Conservation (phyloP, 1,140 invertebrate genomes). For the Melitaea cinxia region DNA sequence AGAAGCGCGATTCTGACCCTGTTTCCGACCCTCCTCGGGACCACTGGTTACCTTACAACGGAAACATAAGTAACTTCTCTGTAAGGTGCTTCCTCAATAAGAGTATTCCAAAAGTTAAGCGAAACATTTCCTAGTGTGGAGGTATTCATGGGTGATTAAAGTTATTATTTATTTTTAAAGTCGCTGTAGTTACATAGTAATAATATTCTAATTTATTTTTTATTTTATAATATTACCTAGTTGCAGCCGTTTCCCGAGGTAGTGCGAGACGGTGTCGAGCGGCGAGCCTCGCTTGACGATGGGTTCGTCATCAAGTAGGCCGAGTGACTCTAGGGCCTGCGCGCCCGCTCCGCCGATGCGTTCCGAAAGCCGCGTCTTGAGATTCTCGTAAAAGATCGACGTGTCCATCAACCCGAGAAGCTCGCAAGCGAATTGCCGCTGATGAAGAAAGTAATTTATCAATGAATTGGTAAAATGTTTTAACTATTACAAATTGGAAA, state of each 20-base stretch:
- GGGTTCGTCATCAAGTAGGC: slow-evolving; percentile 91
- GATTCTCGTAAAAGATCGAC: slow-evolving; percentile 96
- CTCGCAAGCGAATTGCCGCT: slow-evolving; percentile 93
- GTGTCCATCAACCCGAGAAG: slow-evolving; percentile 91
- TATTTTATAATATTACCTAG: slow-evolving; percentile 86
- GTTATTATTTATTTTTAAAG: too few species aligned
- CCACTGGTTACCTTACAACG: too few species aligned
- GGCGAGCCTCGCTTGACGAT: slow-evolving; percentile 93
- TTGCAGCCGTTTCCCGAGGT: slow-evolving; percentile 92
- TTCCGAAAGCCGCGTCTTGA: slow-evolving; percentile 91
- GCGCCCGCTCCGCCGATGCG: slow-evolving; percentile 87
- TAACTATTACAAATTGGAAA: too few species aligned
- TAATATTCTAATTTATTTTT: too few species aligned
- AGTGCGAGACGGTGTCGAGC: slow-evolving; percentile 95
- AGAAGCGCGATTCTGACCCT: too few species aligned
- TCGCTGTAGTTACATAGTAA: too few species aligned
- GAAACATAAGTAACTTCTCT: too few species aligned
- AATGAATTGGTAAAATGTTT: neutral
- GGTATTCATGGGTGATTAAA: too few species aligned
- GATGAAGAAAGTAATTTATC: slow-evolving; percentile 23
- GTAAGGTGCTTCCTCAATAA: too few species aligned
- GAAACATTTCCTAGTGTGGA: too few species aligned
- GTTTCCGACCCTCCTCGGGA: too few species aligned
- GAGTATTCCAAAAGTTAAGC: too few species aligned
- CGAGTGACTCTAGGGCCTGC: slow-evolving; percentile 91